Evolutionary conservation across 2,888 invertebrate species (phyloP).

Genomic region (Amblyteles armatorius): DNA sequence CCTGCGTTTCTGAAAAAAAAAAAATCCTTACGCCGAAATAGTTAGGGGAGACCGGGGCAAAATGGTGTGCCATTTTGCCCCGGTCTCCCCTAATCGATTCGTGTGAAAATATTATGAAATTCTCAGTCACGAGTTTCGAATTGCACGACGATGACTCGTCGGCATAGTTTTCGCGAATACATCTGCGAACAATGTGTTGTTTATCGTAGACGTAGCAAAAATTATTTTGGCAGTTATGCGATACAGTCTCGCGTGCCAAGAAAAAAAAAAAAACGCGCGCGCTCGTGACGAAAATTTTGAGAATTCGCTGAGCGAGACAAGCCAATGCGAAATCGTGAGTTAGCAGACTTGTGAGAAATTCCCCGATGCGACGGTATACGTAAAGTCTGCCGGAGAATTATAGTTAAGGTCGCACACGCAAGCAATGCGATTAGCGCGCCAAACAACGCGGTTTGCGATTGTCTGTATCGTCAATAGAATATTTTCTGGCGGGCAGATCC

Average conservation of each 20-base stretch:
- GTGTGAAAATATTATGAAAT: background rate
- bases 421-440: slow-evolving; percentile 23
- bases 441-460: background rate
- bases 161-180: slow-evolving; percentile 31
- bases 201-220: slow-evolving; percentile 23
- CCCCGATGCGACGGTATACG: background rate
- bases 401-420: background rate
- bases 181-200: background rate
- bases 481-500: slow-evolving; percentile 8
- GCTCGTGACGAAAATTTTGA: slow-evolving; percentile 36
- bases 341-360: background rate
- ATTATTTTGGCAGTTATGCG: slow-evolving; percentile 40
- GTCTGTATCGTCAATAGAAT: slow-evolving; percentile 25
- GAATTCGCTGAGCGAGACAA: slow-evolving; percentile 35
- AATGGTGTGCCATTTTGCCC: no score
- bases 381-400: background rate
- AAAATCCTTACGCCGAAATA: background rate
- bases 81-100: background rate
- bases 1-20: no score
- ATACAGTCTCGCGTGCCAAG: background rate
- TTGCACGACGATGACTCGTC: slow-evolving; percentile 37
- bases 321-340: slow-evolving; percentile 9
- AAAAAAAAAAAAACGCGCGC: slow-evolving; percentile 5
- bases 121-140: background rate
- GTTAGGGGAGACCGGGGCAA: background rate